Evolutionary conservation across 2,113 vertebrate species (phyloP).

Genomic region (Trinectes maculatus): DNA sequence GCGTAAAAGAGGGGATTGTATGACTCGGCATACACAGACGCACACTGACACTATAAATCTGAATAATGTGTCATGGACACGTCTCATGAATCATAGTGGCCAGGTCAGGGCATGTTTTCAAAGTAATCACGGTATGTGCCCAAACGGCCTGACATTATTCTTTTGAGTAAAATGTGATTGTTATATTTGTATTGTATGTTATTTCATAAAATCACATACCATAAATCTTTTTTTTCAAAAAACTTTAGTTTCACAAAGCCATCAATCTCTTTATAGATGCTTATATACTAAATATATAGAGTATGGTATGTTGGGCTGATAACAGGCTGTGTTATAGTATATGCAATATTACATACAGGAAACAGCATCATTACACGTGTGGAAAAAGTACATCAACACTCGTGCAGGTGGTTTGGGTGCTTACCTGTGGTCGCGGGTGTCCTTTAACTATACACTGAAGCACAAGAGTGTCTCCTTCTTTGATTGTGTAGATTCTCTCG

Average conservation of each 20-base stretch:
- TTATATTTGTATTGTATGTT: too few species aligned
- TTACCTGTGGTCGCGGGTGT: conserved; percentile 95
- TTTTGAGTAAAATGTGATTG: conserved; percentile 5
- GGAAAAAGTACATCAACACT: not conserved
- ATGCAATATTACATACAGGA: too few species aligned
- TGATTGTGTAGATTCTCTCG: conserved; percentile 97
- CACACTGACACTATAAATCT: conserved; percentile 26
- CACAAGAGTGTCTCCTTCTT: conserved; percentile 92
- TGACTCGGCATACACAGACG: conserved; percentile 31
- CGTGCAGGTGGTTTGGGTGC: conserved; percentile 2
- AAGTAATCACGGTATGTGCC: conserved; percentile 15
- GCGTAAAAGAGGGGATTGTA: conserved; percentile 13
- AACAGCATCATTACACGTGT: not conserved
- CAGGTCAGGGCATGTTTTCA: not conserved
- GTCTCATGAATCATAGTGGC: not conserved
- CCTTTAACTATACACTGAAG: conserved; percentile 96
- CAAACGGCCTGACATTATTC: not conserved
- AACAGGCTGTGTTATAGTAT: conserved; percentile 9
- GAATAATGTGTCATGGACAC: conserved; percentile 29
- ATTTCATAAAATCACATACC: too few species aligned
- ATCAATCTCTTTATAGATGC: not conserved
- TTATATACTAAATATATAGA: not conserved
- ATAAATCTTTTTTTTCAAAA: too few species aligned
- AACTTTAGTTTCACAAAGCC: too few species aligned
- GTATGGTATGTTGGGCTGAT: not conserved